phyloP scores from a whole-genome alignment of 2,113 vertebrate genomes.

The Podarcis cretensis region DNA sequence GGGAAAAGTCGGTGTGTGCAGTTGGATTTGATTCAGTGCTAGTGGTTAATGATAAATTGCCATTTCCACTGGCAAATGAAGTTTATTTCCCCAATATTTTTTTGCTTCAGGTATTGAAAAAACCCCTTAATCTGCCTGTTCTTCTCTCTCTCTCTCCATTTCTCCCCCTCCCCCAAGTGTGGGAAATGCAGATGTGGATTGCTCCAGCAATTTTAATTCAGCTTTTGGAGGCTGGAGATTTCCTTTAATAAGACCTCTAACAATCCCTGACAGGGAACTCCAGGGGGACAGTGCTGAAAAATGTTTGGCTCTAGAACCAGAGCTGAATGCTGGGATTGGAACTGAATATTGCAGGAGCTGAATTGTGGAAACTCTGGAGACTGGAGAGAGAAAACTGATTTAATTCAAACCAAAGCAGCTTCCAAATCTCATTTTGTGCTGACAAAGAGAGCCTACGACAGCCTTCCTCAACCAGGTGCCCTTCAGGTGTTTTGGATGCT shows the following conservation, averaged over 20 bases:
- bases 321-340: slow-evolving; percentile 12
- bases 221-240: slow-evolving; percentile 17
- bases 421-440: not conserved
- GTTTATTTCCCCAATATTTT: not conserved
- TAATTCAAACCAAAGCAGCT: not conserved
- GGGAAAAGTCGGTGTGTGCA: not conserved
- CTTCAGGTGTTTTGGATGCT: no score
- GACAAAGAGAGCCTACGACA: not conserved
- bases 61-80: slow-evolving; percentile 16
- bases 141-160: no score
- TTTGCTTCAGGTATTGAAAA: slow-evolving; percentile 31
- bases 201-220: slow-evolving; percentile 18
- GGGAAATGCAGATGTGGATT: slow-evolving; percentile 14
- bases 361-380: slow-evolving; percentile 13
- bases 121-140: not conserved
- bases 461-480: no score
- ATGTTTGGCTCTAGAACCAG: slow-evolving; percentile 32
- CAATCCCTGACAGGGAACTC: slow-evolving; percentile 33
- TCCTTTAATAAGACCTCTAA: slow-evolving; percentile 44
- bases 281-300: slow-evolving; percentile 30
- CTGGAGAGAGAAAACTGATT: not conserved
- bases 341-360: not conserved
- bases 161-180: slow-evolving; percentile 1
- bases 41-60: slow-evolving; percentile 18
- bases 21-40: not conserved